These are phyloP conservation scores for Thaumetopoea pityocampa DNA, from an alignment of 1,140 invertebrate genomes.

Conservation along the genomic window DNA sequence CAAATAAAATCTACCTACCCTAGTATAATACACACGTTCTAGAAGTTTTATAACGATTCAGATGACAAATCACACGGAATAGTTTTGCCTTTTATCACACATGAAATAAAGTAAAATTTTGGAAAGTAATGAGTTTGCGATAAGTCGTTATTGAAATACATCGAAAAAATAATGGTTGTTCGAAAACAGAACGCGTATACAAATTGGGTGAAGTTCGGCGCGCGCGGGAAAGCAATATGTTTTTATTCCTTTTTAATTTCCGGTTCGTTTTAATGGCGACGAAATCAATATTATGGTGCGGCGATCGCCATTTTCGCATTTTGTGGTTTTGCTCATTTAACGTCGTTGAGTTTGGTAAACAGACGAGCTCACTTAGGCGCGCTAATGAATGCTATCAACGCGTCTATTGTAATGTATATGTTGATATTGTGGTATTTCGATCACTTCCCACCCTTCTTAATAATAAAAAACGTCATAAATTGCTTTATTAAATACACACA, in stretches of 20 bases:
- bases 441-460: conserved; percentile 20
- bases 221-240: conserved; percentile 72
- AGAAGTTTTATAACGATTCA: conserved; percentile 36
- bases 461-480: too few relatives aligned
- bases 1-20: conserved; percentile 72
- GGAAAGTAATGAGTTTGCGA: conserved; percentile 4
- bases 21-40: conserved; percentile 33
- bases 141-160: conserved; percentile 36
- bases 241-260: conserved; percentile 76
- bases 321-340: conserved; percentile 72
- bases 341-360: conserved; percentile 58
- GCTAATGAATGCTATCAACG: conserved; percentile 48
- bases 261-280: conserved; percentile 73
- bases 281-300: conserved; percentile 74
- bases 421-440: neutral
- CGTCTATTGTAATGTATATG: conserved; percentile 13
- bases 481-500: too few relatives aligned
- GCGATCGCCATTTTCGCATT: conserved; percentile 67
- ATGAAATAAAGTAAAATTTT: conserved; percentile 23
- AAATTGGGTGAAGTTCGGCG: conserved; percentile 70
- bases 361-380: conserved; percentile 23
- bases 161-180: conserved; percentile 45
- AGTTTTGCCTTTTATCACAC: conserved; percentile 19
- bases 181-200: conserved; percentile 66
- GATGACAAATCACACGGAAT: conserved; percentile 15